phyloP scores from a whole-genome alignment of 2,113 vertebrate genomes.

The Podarcis cretensis region DNA sequence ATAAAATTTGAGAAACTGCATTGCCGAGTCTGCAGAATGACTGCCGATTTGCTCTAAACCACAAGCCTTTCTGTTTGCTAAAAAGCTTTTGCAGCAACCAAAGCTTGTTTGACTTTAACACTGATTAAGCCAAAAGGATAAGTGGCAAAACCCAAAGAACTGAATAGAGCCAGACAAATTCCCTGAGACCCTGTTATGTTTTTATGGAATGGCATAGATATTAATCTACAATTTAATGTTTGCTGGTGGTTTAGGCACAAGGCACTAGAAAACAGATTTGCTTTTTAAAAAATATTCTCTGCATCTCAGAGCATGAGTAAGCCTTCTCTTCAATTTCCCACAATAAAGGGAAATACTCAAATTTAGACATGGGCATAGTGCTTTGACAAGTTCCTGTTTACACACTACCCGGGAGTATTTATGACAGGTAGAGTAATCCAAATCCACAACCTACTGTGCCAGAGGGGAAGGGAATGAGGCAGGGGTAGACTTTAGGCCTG shows the following conservation, averaged over 20 bases:
- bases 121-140: constrained; percentile 49
- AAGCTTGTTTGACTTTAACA: constrained; percentile 49
- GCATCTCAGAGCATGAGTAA: background rate
- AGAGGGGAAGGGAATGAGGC: too few relatives aligned
- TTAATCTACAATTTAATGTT: constrained; percentile 53
- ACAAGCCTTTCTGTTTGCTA: constrained; percentile 20
- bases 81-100: constrained; percentile 52
- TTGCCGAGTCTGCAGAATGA: background rate
- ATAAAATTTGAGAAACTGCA: background rate
- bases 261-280: background rate
- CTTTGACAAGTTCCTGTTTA: background rate
- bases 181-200: constrained; percentile 30
- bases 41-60: constrained; percentile 5
- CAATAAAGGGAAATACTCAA: background rate
- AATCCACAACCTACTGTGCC: too few relatives aligned
- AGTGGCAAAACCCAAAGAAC: constrained; percentile 20
- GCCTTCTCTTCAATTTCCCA: background rate
- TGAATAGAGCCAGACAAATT: background rate
- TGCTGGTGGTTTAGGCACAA: constrained; percentile 48
- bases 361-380: background rate
- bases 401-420: background rate
- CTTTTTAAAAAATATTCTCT: constrained; percentile 16
- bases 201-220: constrained; percentile 46
- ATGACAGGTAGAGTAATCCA: too few relatives aligned
- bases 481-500: too few relatives aligned